phyloP scores from a whole-genome alignment of 2,888 invertebrate genomes.

The Thera obeliscata region DNA sequence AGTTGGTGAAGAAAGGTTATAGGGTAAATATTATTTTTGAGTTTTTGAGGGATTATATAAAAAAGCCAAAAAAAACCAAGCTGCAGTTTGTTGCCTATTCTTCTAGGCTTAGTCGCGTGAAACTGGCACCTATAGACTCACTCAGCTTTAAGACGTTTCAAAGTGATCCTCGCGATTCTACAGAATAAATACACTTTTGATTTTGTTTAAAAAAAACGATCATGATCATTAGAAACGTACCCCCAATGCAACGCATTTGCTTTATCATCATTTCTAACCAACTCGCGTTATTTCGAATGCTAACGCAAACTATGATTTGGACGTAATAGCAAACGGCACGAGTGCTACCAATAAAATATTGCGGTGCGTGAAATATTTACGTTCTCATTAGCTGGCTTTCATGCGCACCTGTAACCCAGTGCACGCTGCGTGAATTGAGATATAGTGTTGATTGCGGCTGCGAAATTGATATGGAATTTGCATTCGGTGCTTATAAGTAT shows the following conservation, averaged over 20 bases:
- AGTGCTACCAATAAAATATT: slow-evolving; percentile 65
- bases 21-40: too few relatives aligned
- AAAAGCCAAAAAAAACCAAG: too few relatives aligned
- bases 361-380: slow-evolving; percentile 66
- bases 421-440: slow-evolving; percentile 35
- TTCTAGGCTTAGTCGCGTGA: too few relatives aligned
- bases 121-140: too few relatives aligned
- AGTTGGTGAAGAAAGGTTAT: too few relatives aligned
- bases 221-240: too few relatives aligned
- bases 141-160: too few relatives aligned
- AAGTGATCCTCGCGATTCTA: too few relatives aligned
- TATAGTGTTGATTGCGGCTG: slow-evolving; percentile 31
- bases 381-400: slow-evolving; percentile 64
- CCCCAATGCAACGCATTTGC: background rate
- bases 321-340: slow-evolving; percentile 39
- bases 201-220: too few relatives aligned
- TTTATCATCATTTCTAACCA: slow-evolving; percentile 25
- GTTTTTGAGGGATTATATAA: too few relatives aligned
- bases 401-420: slow-evolving; percentile 38
- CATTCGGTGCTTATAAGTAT: background rate
- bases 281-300: slow-evolving; percentile 33
- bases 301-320: slow-evolving; percentile 45
- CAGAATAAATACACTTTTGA: too few relatives aligned
- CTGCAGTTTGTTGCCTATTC: too few relatives aligned
- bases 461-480: slow-evolving; percentile 22